Evolutionary conservation across 2,888 invertebrate species (phyloP), one percentile per base, ranked within the genome.

Genomic region (Amblyjoppa proteus): DNA sequence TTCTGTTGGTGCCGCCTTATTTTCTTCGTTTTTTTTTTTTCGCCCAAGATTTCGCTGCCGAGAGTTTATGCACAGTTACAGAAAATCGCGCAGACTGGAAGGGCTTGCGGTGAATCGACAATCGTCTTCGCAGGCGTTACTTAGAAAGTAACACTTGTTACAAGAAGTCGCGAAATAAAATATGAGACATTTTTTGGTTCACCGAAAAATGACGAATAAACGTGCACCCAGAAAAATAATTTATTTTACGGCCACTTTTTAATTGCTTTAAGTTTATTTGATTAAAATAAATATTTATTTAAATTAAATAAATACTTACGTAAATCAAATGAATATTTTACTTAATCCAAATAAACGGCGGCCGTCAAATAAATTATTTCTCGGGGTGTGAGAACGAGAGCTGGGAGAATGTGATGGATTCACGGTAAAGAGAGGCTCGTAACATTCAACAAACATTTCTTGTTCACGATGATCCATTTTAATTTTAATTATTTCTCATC

Each of bases 21-120:
- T 68, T 68, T 64, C 20, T 76, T 83, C 31, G 49, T 61, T 28
- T 45, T 34, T 45, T 20, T 41, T 76, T 25, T 34, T 76, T 25
- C 16, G 38, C 28, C 61, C 58, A 11, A 58, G 9, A 11, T 61
- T 69, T 45, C 75, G 61, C 41, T 28, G 71, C 31, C 77, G 41
- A 34, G 69, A 16, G 20, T 61, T 81, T 77, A 13, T 69, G 69
- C 69, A 25, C 20, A 2, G 68, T 41, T 7, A 9, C 7, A 6
- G 13, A 20, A 20, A 25, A 68, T 20, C 25, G 25, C 3, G 25
- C 25, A 68, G 16, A 68, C 34, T n/a, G 38, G n/a, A 38, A 4
- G 7, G 25, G 20, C 2, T 64, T n/a, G 31, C n/a, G 64, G 38
- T 64, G 9, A 64, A n/a, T n/a, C 5, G 64, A 16, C 16, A 34